Conservation (phyloP, 2,797 vertebrate species). For the Calcarius lapponicus region DNA sequence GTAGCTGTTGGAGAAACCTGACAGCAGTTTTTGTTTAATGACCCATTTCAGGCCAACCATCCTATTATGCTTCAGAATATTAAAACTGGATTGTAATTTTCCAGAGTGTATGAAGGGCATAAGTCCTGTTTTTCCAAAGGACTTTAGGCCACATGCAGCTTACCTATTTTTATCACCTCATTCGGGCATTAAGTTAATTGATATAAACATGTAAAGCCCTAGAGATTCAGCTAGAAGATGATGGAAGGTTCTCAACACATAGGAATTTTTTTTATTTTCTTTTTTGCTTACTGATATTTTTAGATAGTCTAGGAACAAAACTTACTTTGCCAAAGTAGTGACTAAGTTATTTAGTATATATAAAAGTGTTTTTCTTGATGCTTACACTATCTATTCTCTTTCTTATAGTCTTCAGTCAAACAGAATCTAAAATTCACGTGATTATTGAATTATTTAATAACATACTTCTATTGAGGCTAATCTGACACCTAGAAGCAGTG, state of each 20-base stretch:
- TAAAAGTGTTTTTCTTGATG: neutral
- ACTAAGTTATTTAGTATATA: neutral
- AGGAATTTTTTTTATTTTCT: neutral
- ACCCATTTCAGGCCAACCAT: neutral
- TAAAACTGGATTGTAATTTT: neutral
- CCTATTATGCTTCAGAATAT: neutral
- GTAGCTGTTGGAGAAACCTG: neutral
- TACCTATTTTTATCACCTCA: slow-evolving; percentile 6
- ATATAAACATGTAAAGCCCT: neutral
- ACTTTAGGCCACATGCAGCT: neutral
- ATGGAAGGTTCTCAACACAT: neutral
- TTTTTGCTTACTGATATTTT: neutral
- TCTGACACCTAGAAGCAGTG: neutral
- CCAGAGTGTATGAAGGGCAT: neutral
- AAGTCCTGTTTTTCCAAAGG: neutral
- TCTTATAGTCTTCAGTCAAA: neutral
- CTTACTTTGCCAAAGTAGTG: neutral
- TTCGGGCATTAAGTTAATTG: neutral
- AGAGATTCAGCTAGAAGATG: neutral
- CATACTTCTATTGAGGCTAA: neutral
- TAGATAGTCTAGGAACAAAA: neutral
- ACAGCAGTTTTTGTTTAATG: neutral
- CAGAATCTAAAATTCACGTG: slow-evolving; percentile 5
- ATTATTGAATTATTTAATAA: slow-evolving; percentile 41
- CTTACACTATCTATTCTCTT: neutral